Percentiles rank a stretch among this genome's conserved stretches.
These are phyloP conservation scores for Lysandra coridon DNA, from an alignment of 2,888 invertebrate species.

Conservation along the genomic window DNA sequence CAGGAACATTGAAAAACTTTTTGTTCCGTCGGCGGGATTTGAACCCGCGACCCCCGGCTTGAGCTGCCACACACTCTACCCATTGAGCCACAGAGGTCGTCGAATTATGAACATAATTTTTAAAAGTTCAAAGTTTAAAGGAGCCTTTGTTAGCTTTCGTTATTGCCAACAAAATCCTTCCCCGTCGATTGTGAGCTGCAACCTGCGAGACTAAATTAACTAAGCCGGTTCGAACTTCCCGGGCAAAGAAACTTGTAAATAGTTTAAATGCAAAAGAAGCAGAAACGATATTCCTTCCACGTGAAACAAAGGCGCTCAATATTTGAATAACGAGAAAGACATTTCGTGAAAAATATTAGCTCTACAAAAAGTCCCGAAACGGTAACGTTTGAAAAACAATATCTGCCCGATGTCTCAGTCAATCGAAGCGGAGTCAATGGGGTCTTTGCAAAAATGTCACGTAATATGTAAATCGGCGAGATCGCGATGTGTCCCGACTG, in stretches of 20 bases:
- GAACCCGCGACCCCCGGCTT: no score
- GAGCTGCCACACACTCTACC: no score
- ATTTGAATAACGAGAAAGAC: slow-evolving; percentile 22
- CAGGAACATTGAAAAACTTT: no score
- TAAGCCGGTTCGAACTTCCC: not conserved
- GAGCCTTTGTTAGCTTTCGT: not conserved
- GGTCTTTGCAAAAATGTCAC: slow-evolving; percentile 75
- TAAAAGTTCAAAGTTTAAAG: not conserved
- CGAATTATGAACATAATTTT: not conserved
- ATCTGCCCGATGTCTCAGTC: slow-evolving; percentile 74
- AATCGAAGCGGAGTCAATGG: slow-evolving; percentile 72
- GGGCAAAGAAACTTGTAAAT: not conserved
- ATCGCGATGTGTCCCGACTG: slow-evolving; percentile 76
- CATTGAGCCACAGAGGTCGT: no score
- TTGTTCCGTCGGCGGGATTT: no score
- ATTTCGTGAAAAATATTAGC: not conserved
- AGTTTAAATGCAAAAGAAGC: not conserved
- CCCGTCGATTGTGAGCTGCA: not conserved
- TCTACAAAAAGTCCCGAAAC: slow-evolving; percentile 44
- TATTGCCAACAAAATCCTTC: not conserved
- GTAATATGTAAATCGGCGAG: slow-evolving; percentile 80
- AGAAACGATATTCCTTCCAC: not conserved
- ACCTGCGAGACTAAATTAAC: not conserved
- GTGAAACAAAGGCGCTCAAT: not conserved
- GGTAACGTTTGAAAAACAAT: slow-evolving; percentile 68